phyloP scores from a whole-genome alignment of 2,113 vertebrate species.

The Bombycilla garrulus region DNA sequence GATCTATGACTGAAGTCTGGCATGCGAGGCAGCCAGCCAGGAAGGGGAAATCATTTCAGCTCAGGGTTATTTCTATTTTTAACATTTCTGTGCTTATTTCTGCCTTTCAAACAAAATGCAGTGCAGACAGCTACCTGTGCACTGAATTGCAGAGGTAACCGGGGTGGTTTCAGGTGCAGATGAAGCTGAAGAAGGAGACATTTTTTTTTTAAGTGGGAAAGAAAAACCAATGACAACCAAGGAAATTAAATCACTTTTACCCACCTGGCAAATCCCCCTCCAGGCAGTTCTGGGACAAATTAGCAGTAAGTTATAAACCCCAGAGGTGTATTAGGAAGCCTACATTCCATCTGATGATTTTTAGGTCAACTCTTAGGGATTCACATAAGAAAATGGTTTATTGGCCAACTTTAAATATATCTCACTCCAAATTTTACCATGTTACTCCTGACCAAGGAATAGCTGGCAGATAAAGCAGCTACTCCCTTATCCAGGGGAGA shows the following conservation, averaged over 20 bases:
- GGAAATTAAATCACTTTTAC: background rate
- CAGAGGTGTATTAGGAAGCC: background rate
- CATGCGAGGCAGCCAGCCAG: background rate
- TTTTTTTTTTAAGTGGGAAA: background rate
- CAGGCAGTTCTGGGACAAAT: background rate
- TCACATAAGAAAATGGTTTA: background rate
- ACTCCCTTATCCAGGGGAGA: background rate
- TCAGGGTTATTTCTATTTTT: constrained; percentile 33
- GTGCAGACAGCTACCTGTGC: background rate
- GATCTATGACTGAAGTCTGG: background rate
- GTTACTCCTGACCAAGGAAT: background rate
- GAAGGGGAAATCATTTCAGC: constrained; percentile 12
- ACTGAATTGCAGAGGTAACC: background rate
- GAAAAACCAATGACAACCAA: background rate
- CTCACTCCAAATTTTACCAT: background rate
- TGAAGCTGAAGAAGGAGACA: background rate
- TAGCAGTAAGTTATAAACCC: background rate
- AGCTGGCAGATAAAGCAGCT: background rate
- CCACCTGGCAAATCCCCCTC: background rate
- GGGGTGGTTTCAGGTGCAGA: background rate
- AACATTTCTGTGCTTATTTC: background rate
- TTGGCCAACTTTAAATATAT: background rate
- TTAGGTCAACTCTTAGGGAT: background rate
- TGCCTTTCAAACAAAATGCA: background rate
- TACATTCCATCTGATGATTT: background rate